Base-by-base conservation (phyloP, 2,113 vertebrate genomes). In the Nothocercus nigrocapillus region DNA sequence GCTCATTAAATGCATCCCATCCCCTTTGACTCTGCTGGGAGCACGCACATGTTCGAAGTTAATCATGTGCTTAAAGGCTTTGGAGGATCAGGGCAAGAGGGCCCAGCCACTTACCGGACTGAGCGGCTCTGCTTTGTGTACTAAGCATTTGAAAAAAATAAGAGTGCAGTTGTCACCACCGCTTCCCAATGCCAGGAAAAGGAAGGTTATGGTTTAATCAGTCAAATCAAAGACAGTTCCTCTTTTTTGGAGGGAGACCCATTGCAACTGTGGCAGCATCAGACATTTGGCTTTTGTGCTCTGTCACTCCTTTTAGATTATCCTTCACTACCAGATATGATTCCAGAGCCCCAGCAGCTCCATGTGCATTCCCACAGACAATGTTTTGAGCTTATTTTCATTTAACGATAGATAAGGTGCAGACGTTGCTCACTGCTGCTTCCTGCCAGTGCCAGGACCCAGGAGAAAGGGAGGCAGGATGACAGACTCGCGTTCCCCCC, bases 1-100 rank as follows among this genome's bases (percentile, higher is more conserved):
- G 92, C 94, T 95, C 76, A 93, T 95, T 89, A 88, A 96, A 91
- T 2, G 80, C 72, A 87, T 72, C 73, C 85, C 91, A 90, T 19
- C 19, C 70, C 64, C 67, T 81, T 32, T 30, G 72, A 45, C 76
- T 83, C 82, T 72, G 61, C 51, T 72, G 88, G 88, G 69, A 93
- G 38, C 76, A 44, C 68, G 83, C 51, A 73, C 44, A 1, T 32
- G 73, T 68, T 86, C 54, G 34, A 85, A 93, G 79, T 56, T 90
- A 94, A 95, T 93, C 34, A 0, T 5, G 9, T 15, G 76, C 85
- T 91, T 84, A 94, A 92, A 86, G 77, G 82, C 88, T 90, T 86
- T 75, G 72, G 21, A 67, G 64, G 72, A 81, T 82, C 58, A 88
- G 92, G 88, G 91, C 91, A 88, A 64, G 59, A 80, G 79, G 72